Percentiles rank a stretch among this genome's conserved stretches.
These are phyloP conservation scores for Elysia crispata DNA, from an alignment of 2,888 invertebrate genomes.

Conservation along the genomic window DNA sequence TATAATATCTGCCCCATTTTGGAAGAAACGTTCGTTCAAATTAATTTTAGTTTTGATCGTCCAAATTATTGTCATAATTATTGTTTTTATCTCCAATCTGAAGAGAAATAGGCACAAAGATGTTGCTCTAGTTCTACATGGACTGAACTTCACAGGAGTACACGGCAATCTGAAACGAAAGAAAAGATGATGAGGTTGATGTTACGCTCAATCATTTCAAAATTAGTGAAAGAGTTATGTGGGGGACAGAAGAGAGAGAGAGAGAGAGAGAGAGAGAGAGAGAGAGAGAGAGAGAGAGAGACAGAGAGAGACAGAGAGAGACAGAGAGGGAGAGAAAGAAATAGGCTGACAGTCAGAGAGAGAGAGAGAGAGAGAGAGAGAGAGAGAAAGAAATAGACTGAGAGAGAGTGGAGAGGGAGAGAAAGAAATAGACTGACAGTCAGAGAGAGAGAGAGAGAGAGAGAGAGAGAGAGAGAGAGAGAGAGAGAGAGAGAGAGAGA, in stretches of 20 bases:
- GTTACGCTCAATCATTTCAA: too few relatives aligned
- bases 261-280: background rate
- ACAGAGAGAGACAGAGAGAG: background rate
- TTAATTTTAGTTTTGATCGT: too few relatives aligned
- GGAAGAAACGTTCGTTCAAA: too few relatives aligned
- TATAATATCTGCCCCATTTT: too few relatives aligned
- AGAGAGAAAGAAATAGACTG: background rate
- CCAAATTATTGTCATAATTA: too few relatives aligned
- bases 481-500: background rate
- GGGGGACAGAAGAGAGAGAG: background rate
- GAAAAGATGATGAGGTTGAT: background rate
- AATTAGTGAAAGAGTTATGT: too few relatives aligned
- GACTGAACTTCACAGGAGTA: conserved; percentile 21
- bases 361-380: background rate
- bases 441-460: background rate
- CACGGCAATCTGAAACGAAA: conserved; percentile 35
- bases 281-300: background rate
- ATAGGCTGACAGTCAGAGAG: background rate
- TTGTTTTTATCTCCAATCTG: too few relatives aligned
- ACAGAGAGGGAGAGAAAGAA: background rate
- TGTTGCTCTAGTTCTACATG: too few relatives aligned
- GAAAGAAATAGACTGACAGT: background rate
- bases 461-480: background rate
- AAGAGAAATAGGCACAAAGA: too few relatives aligned
- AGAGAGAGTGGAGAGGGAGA: background rate